Evolutionary conservation across 2,797 vertebrate genomes (phyloP).

Genomic region (Mus minutoides): DNA sequence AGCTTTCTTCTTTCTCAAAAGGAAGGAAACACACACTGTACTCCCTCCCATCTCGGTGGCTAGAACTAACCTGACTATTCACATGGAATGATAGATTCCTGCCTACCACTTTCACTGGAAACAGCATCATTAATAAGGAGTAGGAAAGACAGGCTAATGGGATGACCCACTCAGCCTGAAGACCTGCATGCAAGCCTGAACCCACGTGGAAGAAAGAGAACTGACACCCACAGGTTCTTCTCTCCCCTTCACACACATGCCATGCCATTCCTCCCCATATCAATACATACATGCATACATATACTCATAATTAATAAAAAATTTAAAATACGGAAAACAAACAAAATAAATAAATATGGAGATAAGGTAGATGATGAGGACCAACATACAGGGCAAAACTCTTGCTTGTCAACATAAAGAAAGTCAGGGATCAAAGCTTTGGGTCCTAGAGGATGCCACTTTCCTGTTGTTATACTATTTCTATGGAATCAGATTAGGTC

Average conservation of each 20-base stretch:
- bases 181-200: neutral
- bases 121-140: neutral
- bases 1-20: neutral
- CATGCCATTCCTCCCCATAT: neutral
- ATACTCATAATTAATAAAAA: neutral
- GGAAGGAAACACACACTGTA: neutral
- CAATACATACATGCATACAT: neutral
- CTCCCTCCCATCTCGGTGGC: neutral
- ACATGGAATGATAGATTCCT: neutral
- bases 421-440: neutral
- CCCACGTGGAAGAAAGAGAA: neutral
- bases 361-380: neutral
- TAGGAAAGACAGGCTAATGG: neutral
- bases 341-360: neutral
- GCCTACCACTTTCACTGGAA: neutral
- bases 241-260: neutral
- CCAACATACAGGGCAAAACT: neutral
- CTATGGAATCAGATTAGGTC: neutral
- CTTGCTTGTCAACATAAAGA: neutral
- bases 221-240: too few relatives aligned
- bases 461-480: neutral
- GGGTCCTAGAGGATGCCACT: neutral
- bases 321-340: neutral
- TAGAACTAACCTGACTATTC: neutral
- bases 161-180: neutral